Conservation (phyloP, 2,888 invertebrate species). For the Nemoura dubitans region DNA sequence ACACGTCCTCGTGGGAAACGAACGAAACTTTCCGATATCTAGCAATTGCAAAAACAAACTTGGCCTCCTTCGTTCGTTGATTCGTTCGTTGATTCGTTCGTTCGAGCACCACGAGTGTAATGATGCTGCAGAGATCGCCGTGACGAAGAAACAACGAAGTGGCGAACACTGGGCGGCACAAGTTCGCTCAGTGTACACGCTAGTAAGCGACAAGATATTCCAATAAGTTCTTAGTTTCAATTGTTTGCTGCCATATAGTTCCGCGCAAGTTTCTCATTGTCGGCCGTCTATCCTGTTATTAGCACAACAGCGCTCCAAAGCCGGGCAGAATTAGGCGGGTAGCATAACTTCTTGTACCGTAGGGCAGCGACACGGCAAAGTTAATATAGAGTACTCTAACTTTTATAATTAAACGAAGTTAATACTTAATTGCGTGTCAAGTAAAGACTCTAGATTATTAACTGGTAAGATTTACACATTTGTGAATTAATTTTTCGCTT, state of each 20-base stretch:
- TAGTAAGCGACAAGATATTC: background rate
- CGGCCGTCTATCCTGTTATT: background rate
- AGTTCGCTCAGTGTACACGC: background rate
- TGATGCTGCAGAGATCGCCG: background rate
- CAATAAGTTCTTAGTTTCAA: background rate
- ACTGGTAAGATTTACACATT: background rate
- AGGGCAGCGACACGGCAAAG: background rate
- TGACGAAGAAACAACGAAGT: background rate
- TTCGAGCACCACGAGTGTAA: background rate
- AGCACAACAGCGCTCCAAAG: background rate
- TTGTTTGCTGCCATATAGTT: background rate
- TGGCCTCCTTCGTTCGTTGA: too few species aligned
- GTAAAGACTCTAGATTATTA: background rate
- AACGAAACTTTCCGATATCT: background rate
- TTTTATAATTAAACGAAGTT: conserved; percentile 18
- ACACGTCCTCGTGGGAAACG: conserved; percentile 18
- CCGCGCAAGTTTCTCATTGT: background rate
- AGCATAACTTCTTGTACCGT: conserved; percentile 13
- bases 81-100: too few species aligned
- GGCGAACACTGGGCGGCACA: background rate
- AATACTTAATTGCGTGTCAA: conserved; percentile 20
- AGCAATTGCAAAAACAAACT: conserved; percentile 2
- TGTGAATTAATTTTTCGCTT: background rate
- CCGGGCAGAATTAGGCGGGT: background rate
- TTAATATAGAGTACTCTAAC: background rate